Conservation (phyloP, 2,113 vertebrate species). For the Gadus chalcogrammus region DNA sequence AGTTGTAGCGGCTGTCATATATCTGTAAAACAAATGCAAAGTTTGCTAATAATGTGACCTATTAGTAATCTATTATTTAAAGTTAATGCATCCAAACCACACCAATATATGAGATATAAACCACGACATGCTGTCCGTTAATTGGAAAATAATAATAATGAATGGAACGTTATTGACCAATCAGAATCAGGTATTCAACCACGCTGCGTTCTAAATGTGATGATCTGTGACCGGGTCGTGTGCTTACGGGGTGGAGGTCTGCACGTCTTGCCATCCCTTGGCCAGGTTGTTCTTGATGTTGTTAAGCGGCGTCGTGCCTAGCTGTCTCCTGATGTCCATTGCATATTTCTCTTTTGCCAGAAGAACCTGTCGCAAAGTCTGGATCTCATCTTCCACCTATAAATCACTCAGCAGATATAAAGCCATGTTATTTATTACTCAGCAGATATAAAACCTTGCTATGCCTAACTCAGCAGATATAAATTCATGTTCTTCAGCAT, state of each 20-base stretch:
- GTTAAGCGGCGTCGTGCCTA: constrained; percentile 83
- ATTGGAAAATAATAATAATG: background rate
- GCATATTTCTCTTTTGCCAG: constrained; percentile 88
- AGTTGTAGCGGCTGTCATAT: constrained; percentile 80
- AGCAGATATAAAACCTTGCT: too few species aligned
- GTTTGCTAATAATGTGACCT: too few species aligned
- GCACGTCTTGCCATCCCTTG: constrained; percentile 90
- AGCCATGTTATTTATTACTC: too few species aligned
- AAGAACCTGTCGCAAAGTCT: constrained; percentile 89
- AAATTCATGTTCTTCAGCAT: too few species aligned
- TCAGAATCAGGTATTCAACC: background rate
- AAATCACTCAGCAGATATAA: background rate
- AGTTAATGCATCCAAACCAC: constrained; percentile 11
- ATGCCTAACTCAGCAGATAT: too few species aligned
- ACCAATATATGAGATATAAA: constrained; percentile 10
- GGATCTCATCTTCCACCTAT: constrained; percentile 94
- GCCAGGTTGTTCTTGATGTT: constrained; percentile 87
- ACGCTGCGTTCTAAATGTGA: background rate
- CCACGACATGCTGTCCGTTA: too few species aligned
- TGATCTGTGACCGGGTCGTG: background rate
- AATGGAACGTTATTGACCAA: background rate
- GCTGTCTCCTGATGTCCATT: constrained; percentile 84
- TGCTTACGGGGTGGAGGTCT: constrained; percentile 89
- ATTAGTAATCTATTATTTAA: too few species aligned
- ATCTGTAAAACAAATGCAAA: constrained; percentile 65